phyloP scores from a whole-genome alignment of 2,113 vertebrate genomes.

The Probosciger aterrimus region DNA sequence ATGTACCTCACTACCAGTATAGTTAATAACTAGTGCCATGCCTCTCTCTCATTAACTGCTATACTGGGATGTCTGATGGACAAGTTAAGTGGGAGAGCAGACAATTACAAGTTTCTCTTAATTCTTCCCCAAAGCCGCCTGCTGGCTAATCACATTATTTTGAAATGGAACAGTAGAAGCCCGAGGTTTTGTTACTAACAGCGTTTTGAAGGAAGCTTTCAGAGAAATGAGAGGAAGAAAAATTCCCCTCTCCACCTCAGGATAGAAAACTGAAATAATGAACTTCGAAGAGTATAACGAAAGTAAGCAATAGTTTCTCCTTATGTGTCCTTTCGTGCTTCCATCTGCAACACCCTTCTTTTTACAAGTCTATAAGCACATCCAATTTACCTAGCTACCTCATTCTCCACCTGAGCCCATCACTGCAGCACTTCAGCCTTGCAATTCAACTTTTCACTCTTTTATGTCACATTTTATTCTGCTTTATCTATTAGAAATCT shows the following conservation, averaged over 20 bases:
- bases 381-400: background rate
- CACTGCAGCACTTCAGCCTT: background rate
- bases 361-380: background rate
- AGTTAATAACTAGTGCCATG: rapidly evolving
- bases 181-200: background rate
- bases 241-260: background rate
- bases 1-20: background rate
- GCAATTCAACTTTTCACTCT: background rate
- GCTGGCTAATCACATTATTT: background rate
- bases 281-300: background rate
- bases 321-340: background rate
- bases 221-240: background rate
- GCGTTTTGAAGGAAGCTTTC: background rate
- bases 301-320: background rate
- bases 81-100: background rate
- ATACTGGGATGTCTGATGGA: background rate
- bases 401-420: background rate
- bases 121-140: background rate
- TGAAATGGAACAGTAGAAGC: background rate
- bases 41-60: background rate
- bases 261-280: background rate
- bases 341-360: background rate
- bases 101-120: background rate
- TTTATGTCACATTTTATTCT: background rate
- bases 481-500: background rate